Conservation (phyloP, 1,140 invertebrate species). For the Drosophila kepulauana region DNA sequence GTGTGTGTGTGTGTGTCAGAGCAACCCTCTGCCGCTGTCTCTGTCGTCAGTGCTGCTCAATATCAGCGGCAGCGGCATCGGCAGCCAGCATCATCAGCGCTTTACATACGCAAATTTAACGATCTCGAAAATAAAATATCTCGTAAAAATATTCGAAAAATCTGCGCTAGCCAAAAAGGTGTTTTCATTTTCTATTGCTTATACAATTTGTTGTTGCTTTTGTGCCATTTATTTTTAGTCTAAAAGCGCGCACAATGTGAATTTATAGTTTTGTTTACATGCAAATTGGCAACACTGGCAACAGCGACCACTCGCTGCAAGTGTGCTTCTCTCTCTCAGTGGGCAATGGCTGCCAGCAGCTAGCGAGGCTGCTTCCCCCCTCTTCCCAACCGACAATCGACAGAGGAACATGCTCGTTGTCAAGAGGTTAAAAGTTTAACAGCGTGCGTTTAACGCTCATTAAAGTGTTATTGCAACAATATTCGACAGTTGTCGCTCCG, state of each 20-base stretch:
- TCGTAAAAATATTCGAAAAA: slow-evolving; percentile 67
- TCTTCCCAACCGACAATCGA: neutral
- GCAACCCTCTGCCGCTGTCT: slow-evolving; percentile 6
- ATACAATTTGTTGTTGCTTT: slow-evolving; percentile 24
- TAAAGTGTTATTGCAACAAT: slow-evolving; percentile 46
- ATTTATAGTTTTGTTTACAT: slow-evolving; percentile 82
- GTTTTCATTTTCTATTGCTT: slow-evolving; percentile 55
- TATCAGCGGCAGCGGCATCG: neutral
- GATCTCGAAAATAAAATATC: slow-evolving; percentile 59
- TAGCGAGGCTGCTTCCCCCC: neutral
- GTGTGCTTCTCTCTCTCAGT: slow-evolving; percentile 27
- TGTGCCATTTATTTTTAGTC: slow-evolving; percentile 64
- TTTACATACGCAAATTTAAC: slow-evolving; percentile 49
- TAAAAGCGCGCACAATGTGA: slow-evolving; percentile 56
- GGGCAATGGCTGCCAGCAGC: slow-evolving; percentile 3
- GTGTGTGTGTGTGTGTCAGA: slow-evolving; percentile 48
- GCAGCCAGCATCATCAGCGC: neutral
- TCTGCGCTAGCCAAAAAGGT: slow-evolving; percentile 63
- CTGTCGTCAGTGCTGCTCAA: neutral
- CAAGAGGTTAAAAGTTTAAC: slow-evolving; percentile 67
- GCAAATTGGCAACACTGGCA: slow-evolving; percentile 58
- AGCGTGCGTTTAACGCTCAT: slow-evolving; percentile 34
- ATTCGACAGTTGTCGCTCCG: slow-evolving; percentile 17
- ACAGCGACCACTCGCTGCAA: slow-evolving; percentile 31
- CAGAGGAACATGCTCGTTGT: neutral